Base-by-base conservation (phyloP, 1,140 invertebrate genomes). In the Drosophila littoralis region DNA sequence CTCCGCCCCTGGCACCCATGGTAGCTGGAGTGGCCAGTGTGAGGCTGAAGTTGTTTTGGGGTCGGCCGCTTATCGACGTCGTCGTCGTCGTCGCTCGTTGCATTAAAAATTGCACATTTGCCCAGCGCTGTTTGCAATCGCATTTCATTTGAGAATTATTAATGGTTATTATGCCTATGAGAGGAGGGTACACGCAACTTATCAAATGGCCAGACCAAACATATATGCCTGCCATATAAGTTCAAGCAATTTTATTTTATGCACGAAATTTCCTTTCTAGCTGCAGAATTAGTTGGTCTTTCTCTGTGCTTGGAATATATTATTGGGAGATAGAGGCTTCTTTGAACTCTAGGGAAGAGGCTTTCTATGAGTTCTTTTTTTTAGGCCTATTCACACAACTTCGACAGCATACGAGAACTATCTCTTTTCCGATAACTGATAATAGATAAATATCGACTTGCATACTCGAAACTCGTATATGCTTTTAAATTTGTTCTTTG, bases 41-140 rank as follows among this genome's bases (percentile, higher is more conserved):
- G 22, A 28, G 22, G 5, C 22, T 28, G 22, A 28, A 28, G 48
- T 71, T 52, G 42, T 65, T 70, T 65, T 69, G 58, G 64, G 13
- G 52, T 35, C 17, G 40, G 36, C 48, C 43, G 67, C 71, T 81
- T 86, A 78, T 86, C 78, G 82, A 55, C 32, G 54, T 55, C 55
- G 22, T 22, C 17, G 22, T 22, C 17, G 2, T 17, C 22, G 22
- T 22, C 22, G 22, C 22, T 22, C 22, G 66, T 73, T 85, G 81
- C 78, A 80, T 73, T 85, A 68, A 51, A 28, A 86, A 86, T 75
- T 76, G 73, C 73, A 72, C 51, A 73, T 77, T 54, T 55, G 75
- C 59, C 64, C 54, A 64, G 33, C 70, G 35, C 52, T 15, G 7
- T 54, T 54, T 55, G 36, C 35, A 58, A 58, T 50, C 12, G 28